phyloP scores from a whole-genome alignment of 2,888 invertebrate species.

The Lasioglossum villosulum region DNA sequence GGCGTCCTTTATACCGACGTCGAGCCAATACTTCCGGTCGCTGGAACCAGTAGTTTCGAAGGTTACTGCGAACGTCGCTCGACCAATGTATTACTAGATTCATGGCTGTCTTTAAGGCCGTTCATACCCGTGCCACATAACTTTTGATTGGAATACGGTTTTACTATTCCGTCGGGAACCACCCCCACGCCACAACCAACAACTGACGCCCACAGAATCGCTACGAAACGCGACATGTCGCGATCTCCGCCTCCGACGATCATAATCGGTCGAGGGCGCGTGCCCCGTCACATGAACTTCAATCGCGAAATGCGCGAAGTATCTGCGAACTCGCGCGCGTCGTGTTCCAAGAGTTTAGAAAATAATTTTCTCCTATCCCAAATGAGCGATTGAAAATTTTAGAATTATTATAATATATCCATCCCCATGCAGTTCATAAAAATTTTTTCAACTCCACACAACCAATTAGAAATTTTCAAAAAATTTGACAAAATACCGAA shows the following conservation, averaged over 20 bases:
- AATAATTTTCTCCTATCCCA: no score
- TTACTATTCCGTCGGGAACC: constrained; percentile 44
- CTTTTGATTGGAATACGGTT: constrained; percentile 64
- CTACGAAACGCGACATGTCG: neutral
- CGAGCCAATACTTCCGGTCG: constrained; percentile 56
- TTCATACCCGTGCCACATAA: constrained; percentile 43
- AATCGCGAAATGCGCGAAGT: neutral
- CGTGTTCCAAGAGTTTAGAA: no score
- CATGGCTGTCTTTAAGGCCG: constrained; percentile 42
- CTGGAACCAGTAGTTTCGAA: constrained; percentile 32
- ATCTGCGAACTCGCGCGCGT: no score
- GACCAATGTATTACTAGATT: constrained; percentile 45
- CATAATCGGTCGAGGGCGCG: neutral
- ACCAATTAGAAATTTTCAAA: neutral
- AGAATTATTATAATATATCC: no score
- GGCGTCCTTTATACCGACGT: constrained; percentile 43
- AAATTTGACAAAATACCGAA: neutral
- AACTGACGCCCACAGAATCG: constrained; percentile 1
- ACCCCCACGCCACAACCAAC: constrained; percentile 10
- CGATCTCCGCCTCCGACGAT: neutral
- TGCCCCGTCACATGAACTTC: neutral
- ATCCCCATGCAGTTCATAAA: no score
- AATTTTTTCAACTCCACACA: no score
- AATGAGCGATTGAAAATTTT: no score
- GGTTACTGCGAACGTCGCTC: constrained; percentile 47